phyloP scores from a whole-genome alignment of 2,888 invertebrate genomes.

The Microplitis deprimator region DNA sequence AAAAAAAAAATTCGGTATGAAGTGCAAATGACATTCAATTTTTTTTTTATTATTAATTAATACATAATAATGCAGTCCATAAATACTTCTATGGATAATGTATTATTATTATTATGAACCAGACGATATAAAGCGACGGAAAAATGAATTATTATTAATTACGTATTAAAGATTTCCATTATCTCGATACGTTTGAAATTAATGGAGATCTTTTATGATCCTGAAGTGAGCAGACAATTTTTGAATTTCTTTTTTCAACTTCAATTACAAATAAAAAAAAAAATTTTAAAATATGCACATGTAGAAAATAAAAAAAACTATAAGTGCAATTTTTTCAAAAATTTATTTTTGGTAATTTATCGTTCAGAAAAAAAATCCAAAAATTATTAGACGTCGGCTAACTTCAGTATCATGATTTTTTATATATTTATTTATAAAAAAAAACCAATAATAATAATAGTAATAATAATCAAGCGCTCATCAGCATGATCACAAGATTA shows the following conservation, averaged over 20 bases:
- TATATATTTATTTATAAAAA: too few species aligned
- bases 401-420: too few species aligned
- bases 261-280: background rate
- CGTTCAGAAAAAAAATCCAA: too few species aligned
- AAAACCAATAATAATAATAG: too few species aligned
- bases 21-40: background rate
- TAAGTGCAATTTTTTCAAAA: too few species aligned
- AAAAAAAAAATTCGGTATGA: background rate
- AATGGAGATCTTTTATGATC: background rate
- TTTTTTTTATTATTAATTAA: slow-evolving; percentile 20
- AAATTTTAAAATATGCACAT: background rate
- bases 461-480: background rate
- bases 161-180: background rate
- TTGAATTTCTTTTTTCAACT: too few species aligned
- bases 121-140: background rate
- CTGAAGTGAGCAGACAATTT: too few species aligned
- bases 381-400: too few species aligned
- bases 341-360: too few species aligned
- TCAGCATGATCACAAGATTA: background rate
- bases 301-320: too few species aligned
- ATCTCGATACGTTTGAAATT: background rate
- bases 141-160: background rate
- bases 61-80: slow-evolving; percentile 19
- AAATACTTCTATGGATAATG: slow-evolving; percentile 21
- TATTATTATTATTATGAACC: slow-evolving; percentile 22